Base-by-base conservation (phyloP, 2,113 vertebrate species). In the Dermatemys mawii region DNA sequence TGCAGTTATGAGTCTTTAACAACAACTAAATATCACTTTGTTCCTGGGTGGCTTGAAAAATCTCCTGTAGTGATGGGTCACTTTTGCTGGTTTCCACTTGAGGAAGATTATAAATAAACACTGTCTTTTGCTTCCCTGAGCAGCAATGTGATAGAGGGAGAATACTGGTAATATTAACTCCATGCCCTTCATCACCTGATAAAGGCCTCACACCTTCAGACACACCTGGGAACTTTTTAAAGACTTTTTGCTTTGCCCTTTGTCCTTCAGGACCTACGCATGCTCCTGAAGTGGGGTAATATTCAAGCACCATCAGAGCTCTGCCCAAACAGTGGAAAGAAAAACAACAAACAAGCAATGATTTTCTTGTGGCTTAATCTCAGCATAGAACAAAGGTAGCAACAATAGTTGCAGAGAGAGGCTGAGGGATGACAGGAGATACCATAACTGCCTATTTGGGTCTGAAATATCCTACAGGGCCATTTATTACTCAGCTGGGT, bases 1-100 rank as follows among this genome's bases (percentile, higher is more conserved):
- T 82, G 94, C 94, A 81, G 93, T 90, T 90, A 85, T 88, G 88
- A 94, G 93, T 81, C 94, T 89, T 92, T 95, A 94, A 96, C 1
- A 38, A 89, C 75, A 84, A 83, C 96, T 93, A 94, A 97, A 96
- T 90, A 92, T 82, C 93, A 38, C 88, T 96, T 92, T 90, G 91
- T 94, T 96, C 95, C 93, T 88, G 94, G 86, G 92, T 84, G 88
- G 88, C 93, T 95, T 79, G 88, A 93, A 90, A 93, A 80, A 94
- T 84, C 86, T 86, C 48, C 79, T 3, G 44, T 57, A 86, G 92
- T 82, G 78, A 81, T 13, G 16, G 93, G 93, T 93, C 84, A 76
- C 75, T 94, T 86, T 86, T 90, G 82, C 81, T 75, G 83, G 67
- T 90, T 96, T 92, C 80, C 80, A 81, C 85, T 93, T 5, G 41